These are phyloP conservation scores for Apoderus coryli DNA, from an alignment of 2,888 invertebrate species.

Conservation along the genomic window DNA sequence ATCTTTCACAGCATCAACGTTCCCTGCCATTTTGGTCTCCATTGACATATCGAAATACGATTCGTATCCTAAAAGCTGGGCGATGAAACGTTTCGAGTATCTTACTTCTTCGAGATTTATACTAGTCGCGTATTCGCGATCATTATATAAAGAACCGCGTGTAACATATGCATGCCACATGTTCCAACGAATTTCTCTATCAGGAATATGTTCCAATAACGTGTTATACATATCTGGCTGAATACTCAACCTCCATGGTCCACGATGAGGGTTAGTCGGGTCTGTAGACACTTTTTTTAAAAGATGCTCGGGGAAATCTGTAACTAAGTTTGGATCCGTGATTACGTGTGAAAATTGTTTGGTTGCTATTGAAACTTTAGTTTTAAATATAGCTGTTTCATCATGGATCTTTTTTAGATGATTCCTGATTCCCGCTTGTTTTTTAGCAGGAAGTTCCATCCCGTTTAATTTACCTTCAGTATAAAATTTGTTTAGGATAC, in stretches of 20 bases:
- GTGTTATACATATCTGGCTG: constrained; percentile 54
- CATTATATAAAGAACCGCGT: constrained; percentile 51
- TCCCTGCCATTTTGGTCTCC: constrained; percentile 88
- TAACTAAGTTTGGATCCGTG: constrained; percentile 46
- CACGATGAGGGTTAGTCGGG: constrained; percentile 42
- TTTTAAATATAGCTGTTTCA: constrained; percentile 47
- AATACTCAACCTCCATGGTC: constrained; percentile 77
- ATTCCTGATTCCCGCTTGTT: constrained; percentile 39
- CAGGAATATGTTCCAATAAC: constrained; percentile 76
- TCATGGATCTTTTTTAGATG: constrained; percentile 38
- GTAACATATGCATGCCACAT: constrained; percentile 68
- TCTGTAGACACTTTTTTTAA: constrained; percentile 51
- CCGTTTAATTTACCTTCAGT: constrained; percentile 78
- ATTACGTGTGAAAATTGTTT: constrained; percentile 53
- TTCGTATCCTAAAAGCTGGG: constrained; percentile 62
- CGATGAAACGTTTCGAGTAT: constrained; percentile 49
- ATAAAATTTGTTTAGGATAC: constrained; percentile 62
- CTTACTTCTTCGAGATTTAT: constrained; percentile 66
- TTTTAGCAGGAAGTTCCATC: constrained; percentile 44
- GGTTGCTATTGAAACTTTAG: constrained; percentile 50
- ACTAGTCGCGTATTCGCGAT: constrained; percentile 53
- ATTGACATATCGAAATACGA: constrained; percentile 76
- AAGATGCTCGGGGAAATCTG: constrained; percentile 59
- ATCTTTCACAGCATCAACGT: constrained; percentile 38
- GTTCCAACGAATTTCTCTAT: constrained; percentile 63